Conservation (phyloP, 1,140 invertebrate species). For the Drosophila serrata region DNA sequence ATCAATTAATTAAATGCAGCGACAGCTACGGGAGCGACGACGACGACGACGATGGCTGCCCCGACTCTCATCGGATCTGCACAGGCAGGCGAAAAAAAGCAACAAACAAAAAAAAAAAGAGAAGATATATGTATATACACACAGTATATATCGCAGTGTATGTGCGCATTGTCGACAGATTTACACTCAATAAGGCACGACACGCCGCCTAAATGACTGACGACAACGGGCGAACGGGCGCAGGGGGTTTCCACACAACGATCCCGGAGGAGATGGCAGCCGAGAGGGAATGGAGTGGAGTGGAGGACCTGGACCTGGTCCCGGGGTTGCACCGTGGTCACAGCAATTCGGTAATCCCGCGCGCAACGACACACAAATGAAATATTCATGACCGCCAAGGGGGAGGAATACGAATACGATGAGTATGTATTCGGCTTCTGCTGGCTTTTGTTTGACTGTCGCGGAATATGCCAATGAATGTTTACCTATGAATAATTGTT, state of each 20-base stretch:
- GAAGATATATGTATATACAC: conserved; percentile 51
- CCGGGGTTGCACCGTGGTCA: conserved; percentile 54
- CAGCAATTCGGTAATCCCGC: conserved; percentile 33
- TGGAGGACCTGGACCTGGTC: conserved; percentile 17
- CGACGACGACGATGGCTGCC: conserved; percentile 10
- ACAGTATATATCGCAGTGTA: conserved; percentile 21
- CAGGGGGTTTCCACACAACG: conserved; percentile 18
- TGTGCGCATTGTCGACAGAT: conserved; percentile 78
- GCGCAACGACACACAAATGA: conserved; percentile 36
- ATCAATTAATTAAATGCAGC: conserved; percentile 84
- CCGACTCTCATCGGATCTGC: conserved; percentile 43
- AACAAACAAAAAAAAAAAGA: conserved; percentile 18
- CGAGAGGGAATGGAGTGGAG: conserved; percentile 9
- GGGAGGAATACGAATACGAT: conserved; percentile 28
- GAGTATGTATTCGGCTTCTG: conserved; percentile 12
- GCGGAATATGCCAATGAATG: conserved; percentile 41
- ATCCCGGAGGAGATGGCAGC: conserved; percentile 38
- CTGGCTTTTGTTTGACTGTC: conserved; percentile 26
- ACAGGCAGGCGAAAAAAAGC: conserved; percentile 52
- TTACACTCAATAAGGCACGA: conserved; percentile 83
- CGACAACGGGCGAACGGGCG: conserved; percentile 53
- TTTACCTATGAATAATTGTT: conserved; percentile 53
- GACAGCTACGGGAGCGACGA: conserved; percentile 57
- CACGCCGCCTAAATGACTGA: conserved; percentile 83
- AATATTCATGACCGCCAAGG: conserved; percentile 50